Conservation (phyloP, 2,888 invertebrate species). For the Chironomus tentans region DNA sequence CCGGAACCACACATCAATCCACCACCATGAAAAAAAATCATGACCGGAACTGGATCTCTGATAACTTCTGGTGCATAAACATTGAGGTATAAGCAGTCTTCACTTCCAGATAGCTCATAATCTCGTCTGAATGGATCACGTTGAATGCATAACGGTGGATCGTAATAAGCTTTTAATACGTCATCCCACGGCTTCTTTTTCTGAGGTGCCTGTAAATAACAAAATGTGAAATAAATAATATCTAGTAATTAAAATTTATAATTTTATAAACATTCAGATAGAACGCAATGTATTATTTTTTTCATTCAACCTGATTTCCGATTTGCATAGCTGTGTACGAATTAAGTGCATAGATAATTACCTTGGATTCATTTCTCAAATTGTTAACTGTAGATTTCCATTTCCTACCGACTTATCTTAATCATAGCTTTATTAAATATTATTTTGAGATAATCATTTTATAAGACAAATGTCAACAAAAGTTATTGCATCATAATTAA, state of each 20-base stretch:
- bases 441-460: too few species aligned
- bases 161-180: slow-evolving; percentile 52
- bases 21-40: slow-evolving; percentile 57
- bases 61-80: slow-evolving; percentile 46
- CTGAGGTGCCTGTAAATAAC: slow-evolving; percentile 49
- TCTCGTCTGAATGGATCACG: slow-evolving; percentile 60
- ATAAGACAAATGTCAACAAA: too few species aligned
- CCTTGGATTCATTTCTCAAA: too few species aligned
- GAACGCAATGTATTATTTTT: not conserved
- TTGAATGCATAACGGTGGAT: slow-evolving; percentile 66
- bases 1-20: slow-evolving; percentile 67
- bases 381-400: too few species aligned
- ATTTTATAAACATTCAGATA: not conserved
- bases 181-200: slow-evolving; percentile 54
- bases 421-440: too few species aligned
- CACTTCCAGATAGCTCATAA: slow-evolving; percentile 56
- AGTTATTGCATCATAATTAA: too few species aligned
- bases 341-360: too few species aligned
- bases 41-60: slow-evolving; percentile 49
- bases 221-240: too few species aligned
- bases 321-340: too few species aligned
- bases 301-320: too few species aligned
- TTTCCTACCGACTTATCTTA: too few species aligned
- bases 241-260: not conserved
- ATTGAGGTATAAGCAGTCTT: slow-evolving; percentile 80